A percentile compares a stretch with the other conserved stretches of the same genome.
Evolutionary conservation across 2,888 invertebrate species (phyloP).

Genomic region (Cephus spinipes): DNA sequence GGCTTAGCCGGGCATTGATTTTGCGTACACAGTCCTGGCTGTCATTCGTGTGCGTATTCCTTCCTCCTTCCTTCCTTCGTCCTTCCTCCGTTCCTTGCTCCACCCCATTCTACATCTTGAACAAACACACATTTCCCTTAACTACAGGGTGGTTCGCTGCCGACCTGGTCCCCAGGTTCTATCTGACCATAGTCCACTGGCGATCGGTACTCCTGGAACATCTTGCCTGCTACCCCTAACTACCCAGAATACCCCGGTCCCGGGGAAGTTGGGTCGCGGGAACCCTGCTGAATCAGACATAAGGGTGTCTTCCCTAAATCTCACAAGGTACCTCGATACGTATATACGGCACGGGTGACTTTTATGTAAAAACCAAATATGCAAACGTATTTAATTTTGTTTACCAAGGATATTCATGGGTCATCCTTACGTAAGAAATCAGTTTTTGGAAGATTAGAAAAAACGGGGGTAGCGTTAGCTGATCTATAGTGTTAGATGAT

Average conservation of each 20-base stretch:
- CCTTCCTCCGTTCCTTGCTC: background rate
- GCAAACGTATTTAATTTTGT: background rate
- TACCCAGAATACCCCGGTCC: background rate
- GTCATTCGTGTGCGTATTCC: constrained; percentile 50
- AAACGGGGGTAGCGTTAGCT: background rate
- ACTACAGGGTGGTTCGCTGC: background rate
- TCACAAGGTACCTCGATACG: background rate
- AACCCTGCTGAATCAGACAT: background rate
- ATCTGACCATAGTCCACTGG: background rate
- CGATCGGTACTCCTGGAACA: constrained; percentile 25
- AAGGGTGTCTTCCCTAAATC: background rate
- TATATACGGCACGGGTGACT: background rate
- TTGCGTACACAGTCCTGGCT: constrained; percentile 51
- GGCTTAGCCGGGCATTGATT: constrained; percentile 60
- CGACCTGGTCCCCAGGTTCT: background rate
- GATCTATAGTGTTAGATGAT: background rate
- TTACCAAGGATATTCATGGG: background rate
- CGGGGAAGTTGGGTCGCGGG: background rate
- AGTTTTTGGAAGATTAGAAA: background rate
- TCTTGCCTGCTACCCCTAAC: constrained; percentile 1
- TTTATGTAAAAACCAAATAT: background rate
- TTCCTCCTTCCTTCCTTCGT: constrained; percentile 28
- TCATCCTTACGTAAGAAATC: background rate
- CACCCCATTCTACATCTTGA: constrained; percentile 3
- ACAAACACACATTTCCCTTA: constrained; percentile 38